Conservation (phyloP, 2,113 vertebrate species). For the Corythornis madagascariensis region DNA sequence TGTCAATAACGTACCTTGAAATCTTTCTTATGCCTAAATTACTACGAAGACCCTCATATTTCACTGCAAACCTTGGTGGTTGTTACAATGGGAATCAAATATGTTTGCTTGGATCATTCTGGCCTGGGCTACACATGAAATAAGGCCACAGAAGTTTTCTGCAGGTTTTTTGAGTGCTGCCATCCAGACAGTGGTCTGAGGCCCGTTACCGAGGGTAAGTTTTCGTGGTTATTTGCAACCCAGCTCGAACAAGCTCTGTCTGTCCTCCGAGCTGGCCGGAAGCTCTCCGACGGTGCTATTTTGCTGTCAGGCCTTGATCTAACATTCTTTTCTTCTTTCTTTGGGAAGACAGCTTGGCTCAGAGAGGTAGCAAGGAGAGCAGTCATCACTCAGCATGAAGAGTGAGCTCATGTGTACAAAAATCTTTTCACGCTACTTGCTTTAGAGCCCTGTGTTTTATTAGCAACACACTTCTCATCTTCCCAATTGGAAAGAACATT, state of each 20-base stretch:
- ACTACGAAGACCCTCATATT: neutral
- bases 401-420: neutral
- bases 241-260: neutral
- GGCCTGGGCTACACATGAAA: accelerated
- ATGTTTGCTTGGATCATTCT: neutral
- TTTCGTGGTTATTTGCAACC: neutral
- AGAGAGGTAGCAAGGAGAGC: neutral
- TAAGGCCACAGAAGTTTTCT: neutral
- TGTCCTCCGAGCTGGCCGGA: neutral
- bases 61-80: neutral
- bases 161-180: neutral
- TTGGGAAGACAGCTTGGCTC: neutral
- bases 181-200: too few relatives aligned
- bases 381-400: neutral
- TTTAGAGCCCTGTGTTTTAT: neutral
- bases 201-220: neutral
- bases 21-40: neutral
- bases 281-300: neutral
- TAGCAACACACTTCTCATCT: neutral
- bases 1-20: neutral
- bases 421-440: neutral
- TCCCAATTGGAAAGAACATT: neutral
- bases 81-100: neutral
- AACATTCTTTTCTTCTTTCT: neutral
- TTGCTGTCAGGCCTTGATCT: neutral